Base-by-base conservation (phyloP, 2,888 invertebrate genomes). In the Mythimna pallens region DNA sequence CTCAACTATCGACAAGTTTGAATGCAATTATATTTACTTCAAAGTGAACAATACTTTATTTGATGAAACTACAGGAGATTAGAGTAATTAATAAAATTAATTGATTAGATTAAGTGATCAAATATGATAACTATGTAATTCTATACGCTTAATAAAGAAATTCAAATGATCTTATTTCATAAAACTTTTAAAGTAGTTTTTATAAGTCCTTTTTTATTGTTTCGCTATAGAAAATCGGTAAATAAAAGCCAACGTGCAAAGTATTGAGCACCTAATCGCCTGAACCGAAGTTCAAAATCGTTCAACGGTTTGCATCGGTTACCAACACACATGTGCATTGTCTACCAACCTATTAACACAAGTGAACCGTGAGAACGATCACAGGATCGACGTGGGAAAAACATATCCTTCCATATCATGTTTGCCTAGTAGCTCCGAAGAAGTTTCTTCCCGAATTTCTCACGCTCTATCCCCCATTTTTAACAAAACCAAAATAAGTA, bases 391-490 rank as follows among this genome's bases (percentile, higher is more conserved):
- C 94, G 93, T 94, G 94, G 92, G 94, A 94, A 81, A 93, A 87
- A 71, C 47, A 88, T 78, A 85, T 92, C 92, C 87, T 89, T 66
- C 47, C 64, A 69, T 9, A 78, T 80, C 85, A 92, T 96, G 92
- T 69, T 70, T 73, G 88, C 96, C 96, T 95, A 88, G 95, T 96
- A 94, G 71, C 83, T 89, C 88, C 90, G 93, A 95, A 96, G 95
- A 95, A 94, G 94, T 95, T 95, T 93, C 93, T 94, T 95, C 95
- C 95, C 94, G 94, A 95, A 95, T 94, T 96, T 96, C 96, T 96
- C 96, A 96, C 96, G 96, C 92, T 96, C 92, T 90, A 92, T 91
- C 90, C 91, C 91, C 87, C 89, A 91, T 93, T 93, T 93, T 92
- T 92, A 92, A 92, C 90, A 91, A 92, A 92, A 92, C 91, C 89